These are phyloP conservation scores for Cataglyphis rosenhaueri DNA, from an alignment of 2,888 invertebrate genomes.

Conservation along the genomic window DNA sequence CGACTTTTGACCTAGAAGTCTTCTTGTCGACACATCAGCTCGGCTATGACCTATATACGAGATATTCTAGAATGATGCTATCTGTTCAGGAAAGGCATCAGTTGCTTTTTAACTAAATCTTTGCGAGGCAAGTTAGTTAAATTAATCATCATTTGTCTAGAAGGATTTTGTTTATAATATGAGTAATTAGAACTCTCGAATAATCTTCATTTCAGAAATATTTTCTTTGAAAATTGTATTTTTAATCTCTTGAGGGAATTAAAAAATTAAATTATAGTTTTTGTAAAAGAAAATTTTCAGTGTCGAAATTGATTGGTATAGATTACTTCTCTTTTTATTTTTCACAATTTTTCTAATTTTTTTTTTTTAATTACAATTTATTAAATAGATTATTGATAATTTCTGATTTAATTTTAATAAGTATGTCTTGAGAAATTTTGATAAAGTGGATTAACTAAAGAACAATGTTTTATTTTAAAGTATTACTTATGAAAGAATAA, in stretches of 20 bases:
- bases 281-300: neutral
- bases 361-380: neutral
- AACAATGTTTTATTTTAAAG: neutral
- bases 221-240: neutral
- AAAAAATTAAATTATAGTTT: constrained; percentile 6
- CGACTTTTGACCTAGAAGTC: constrained; percentile 30
- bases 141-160: neutral
- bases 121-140: neutral
- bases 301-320: neutral
- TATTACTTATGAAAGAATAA: neutral
- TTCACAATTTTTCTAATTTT: neutral
- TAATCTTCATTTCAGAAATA: neutral
- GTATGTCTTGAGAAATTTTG: neutral
- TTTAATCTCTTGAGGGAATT: neutral
- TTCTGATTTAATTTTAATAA: neutral
- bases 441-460: neutral
- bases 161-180: neutral
- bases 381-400: neutral
- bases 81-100: neutral
- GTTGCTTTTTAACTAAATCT: neutral
- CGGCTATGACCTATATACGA: constrained; percentile 5
- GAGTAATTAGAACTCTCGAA: neutral
- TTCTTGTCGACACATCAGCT: constrained; percentile 3
- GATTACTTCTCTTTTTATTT: neutral
- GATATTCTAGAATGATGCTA: neutral